Base-by-base conservation (phyloP, 2,113 vertebrate species). In the Acrocephalus kingi region DNA sequence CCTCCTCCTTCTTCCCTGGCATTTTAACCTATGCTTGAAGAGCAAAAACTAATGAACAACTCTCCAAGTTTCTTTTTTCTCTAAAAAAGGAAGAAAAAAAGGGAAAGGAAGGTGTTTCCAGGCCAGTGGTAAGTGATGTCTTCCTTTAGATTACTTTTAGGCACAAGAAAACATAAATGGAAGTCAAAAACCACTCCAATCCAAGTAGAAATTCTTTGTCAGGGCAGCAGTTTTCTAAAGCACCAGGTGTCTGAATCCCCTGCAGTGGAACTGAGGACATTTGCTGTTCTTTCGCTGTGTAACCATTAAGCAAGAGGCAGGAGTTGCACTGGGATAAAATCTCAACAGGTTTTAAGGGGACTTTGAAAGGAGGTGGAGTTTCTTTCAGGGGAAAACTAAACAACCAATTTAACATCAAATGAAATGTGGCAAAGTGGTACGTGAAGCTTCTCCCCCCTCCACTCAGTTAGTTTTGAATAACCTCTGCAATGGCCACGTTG, bases 301-400 rank as follows among this genome's bases (percentile, higher is more conserved):
- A 56, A 59, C 43, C 18, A 13, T 35, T 15, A 6, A 49, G 81
- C 0, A 1, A 0, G 2, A 77, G 25, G 78, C 76, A 75, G 89
- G 74, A 93, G 63, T 24, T 2, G 19, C 31, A 23, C 61, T 72
- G 79, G 63, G 58, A 85, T 62, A 45, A 73, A 55, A 80, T 55
- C 84, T 87, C 68, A 41, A 13, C 80, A 41, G 52, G 25, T 49
- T 82, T 96, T 91, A 86, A 95, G 59, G 48, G 35, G 37, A 75
- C 51, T 93, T 81, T 28, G 72, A 91, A 79, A 86, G 83, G 85
- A 97, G 95, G 94, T 66, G 97, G 97, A 95, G 94, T 51, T 63
- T 95, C 25, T 49, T 20, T 49, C 55, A 59, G 67, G 71, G 63
- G 39, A 93, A 87, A 93, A 30, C 68, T 91, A 96, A 94, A 89